These are phyloP conservation scores for Hylaea fasciaria DNA, from an alignment of 2,888 invertebrate species.

Conservation along the genomic window DNA sequence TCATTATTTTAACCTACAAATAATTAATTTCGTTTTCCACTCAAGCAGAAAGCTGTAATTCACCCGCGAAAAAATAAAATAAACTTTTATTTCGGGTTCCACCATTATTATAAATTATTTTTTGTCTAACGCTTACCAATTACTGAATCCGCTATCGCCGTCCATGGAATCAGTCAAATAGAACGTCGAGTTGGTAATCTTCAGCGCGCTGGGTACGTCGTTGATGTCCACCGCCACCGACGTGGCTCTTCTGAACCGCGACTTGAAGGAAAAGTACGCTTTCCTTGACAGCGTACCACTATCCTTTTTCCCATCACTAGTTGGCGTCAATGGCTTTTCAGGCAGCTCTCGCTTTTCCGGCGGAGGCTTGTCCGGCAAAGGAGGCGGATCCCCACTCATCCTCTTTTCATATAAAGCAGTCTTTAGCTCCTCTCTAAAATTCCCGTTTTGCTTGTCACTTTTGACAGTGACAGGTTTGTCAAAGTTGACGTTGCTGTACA, in stretches of 20 bases:
- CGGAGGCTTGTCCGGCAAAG: conserved; percentile 66
- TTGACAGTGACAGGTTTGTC: conserved; percentile 62
- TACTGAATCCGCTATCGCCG: conserved; percentile 86
- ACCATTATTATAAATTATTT: too few relatives aligned
- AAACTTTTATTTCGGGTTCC: too few relatives aligned
- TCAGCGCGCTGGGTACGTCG: conserved; percentile 82
- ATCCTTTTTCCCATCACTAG: conserved; percentile 71
- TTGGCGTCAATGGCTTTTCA: conserved; percentile 72
- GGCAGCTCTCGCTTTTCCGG: conserved; percentile 37
- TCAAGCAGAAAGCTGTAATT: too few relatives aligned
- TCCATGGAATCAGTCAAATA: conserved; percentile 89
- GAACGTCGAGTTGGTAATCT: conserved; percentile 88
- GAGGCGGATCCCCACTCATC: conserved; percentile 70
- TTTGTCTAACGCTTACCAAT: conserved; percentile 66
- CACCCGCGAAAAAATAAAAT: too few relatives aligned
- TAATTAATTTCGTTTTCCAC: too few relatives aligned
- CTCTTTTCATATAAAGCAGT: conserved; percentile 71
- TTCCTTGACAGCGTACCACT: conserved; percentile 75
- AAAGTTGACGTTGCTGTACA: conserved; percentile 72
- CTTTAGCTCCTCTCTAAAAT: conserved; percentile 74
- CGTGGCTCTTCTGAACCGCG: conserved; percentile 86
- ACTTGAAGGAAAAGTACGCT: conserved; percentile 85
- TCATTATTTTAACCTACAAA: too few relatives aligned
- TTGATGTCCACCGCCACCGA: conserved; percentile 84
- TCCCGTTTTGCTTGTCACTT: conserved; percentile 69